A percentile compares a stretch with the other conserved stretches of the same genome.
Evolutionary conservation across 1,140 invertebrate genomes (phyloP).

Genomic region (Zaprionus kolodkinae): DNA sequence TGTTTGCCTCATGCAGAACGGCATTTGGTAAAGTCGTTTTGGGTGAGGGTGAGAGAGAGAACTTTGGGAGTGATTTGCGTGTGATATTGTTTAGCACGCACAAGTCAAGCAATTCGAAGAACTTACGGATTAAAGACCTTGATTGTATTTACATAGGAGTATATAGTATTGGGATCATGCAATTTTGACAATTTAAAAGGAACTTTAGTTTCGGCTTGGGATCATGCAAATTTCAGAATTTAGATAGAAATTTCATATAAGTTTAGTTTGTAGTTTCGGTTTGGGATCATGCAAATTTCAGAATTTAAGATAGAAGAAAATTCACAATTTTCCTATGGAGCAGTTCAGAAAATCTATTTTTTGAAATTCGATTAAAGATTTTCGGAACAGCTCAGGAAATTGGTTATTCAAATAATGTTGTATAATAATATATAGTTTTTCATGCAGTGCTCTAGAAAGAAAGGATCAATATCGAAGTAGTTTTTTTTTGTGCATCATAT

Average conservation of each 20-base stretch:
- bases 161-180: neutral
- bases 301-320: neutral
- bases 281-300: neutral
- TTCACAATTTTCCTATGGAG: neutral
- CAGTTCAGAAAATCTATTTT: neutral
- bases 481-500: constrained; percentile 8
- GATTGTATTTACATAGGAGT: neutral
- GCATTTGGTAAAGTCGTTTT: constrained; percentile 49
- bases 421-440: constrained; percentile 13
- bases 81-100: constrained; percentile 79
- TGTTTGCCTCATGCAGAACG: constrained; percentile 72
- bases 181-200: neutral
- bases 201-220: too few relatives aligned
- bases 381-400: neutral
- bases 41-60: constrained; percentile 44
- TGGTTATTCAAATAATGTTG: neutral
- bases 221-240: neutral
- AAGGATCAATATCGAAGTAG: neutral
- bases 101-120: constrained; percentile 82
- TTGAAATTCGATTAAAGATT: neutral
- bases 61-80: constrained; percentile 37
- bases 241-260: neutral
- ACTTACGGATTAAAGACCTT: constrained; percentile 63
- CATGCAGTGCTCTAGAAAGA: constrained; percentile 36
- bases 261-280: neutral